phyloP scores from a whole-genome alignment of 2,888 invertebrate species.

The Argyresthia albistria region DNA sequence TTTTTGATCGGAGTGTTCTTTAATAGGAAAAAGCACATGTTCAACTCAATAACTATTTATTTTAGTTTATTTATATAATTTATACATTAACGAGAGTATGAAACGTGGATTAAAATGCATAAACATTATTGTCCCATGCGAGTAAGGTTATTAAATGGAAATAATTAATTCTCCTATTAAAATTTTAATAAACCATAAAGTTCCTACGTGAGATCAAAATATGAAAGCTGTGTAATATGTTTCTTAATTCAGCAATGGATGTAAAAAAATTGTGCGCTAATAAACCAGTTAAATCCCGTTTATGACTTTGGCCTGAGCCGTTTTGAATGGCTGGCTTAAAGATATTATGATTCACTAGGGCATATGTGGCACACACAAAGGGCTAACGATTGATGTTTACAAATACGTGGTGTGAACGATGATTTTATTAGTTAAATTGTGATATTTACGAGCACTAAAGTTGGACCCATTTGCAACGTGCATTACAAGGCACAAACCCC shows the following conservation, averaged over 20 bases:
- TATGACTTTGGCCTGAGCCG: constrained; percentile 42
- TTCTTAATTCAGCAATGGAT: not conserved
- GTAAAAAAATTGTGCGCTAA: constrained; percentile 34
- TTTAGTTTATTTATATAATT: too few species aligned
- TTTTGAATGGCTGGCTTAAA: constrained; percentile 57
- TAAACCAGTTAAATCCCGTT: constrained; percentile 45
- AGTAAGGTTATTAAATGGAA: not conserved
- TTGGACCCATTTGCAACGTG: too few species aligned
- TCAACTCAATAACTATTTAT: too few species aligned
- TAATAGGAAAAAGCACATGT: too few species aligned
- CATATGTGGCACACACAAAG: constrained; percentile 31
- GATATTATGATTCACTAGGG: constrained; percentile 24
- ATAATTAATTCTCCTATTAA: not conserved
- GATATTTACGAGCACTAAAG: not conserved
- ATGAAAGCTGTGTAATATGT: not conserved
- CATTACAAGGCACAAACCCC: constrained; percentile 8
- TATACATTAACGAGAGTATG: too few species aligned
- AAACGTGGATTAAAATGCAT: too few species aligned
- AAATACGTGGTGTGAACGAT: constrained; percentile 44
- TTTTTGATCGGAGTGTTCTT: too few species aligned
- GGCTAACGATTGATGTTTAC: constrained; percentile 51
- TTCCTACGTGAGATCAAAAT: not conserved
- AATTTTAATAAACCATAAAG: not conserved
- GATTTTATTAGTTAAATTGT: constrained; percentile 34
- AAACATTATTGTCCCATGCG: too few species aligned